phyloP scores from a whole-genome alignment of 2,888 invertebrate species.

The Sminthurides aquaticus region DNA sequence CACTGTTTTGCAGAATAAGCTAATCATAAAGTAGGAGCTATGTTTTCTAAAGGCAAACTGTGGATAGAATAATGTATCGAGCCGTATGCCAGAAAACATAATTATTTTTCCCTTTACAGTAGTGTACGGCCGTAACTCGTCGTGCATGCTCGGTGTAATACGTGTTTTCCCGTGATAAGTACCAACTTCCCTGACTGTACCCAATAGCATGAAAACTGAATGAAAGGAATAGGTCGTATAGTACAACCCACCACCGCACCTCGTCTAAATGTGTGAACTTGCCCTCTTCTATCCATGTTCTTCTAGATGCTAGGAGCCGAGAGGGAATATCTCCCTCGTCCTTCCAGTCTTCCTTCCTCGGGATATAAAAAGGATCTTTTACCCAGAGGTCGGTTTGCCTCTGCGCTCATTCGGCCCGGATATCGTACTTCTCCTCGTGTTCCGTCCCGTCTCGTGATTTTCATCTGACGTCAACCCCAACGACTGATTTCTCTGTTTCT shows the following conservation, averaged over 20 bases:
- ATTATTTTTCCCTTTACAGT: no score
- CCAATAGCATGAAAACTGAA: neutral
- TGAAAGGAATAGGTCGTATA: neutral
- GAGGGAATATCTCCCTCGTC: neutral
- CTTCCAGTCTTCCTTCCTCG: neutral
- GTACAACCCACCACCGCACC: no score
- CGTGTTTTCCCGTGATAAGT: neutral
- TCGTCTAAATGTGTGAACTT: no score
- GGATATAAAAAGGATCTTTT: slow-evolving; percentile 34
- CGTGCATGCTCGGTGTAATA: neutral
- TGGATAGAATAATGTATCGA: no score
- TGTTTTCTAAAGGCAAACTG: no score
- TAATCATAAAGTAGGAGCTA: no score
- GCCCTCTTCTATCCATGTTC: no score
- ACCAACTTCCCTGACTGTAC: no score
- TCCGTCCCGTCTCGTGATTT: slow-evolving; percentile 14
- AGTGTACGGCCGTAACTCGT: neutral
- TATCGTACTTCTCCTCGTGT: slow-evolving; percentile 11
- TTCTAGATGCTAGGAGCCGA: neutral
- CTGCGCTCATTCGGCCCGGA: slow-evolving; percentile 31
- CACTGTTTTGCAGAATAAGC: no score
- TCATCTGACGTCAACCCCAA: slow-evolving; percentile 7
- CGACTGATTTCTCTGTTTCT: no score
- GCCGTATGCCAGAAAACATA: no score
- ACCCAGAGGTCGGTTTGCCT: slow-evolving; percentile 36